Base-by-base conservation (phyloP, 2,888 invertebrate species). In the Epinotia bilunana region DNA sequence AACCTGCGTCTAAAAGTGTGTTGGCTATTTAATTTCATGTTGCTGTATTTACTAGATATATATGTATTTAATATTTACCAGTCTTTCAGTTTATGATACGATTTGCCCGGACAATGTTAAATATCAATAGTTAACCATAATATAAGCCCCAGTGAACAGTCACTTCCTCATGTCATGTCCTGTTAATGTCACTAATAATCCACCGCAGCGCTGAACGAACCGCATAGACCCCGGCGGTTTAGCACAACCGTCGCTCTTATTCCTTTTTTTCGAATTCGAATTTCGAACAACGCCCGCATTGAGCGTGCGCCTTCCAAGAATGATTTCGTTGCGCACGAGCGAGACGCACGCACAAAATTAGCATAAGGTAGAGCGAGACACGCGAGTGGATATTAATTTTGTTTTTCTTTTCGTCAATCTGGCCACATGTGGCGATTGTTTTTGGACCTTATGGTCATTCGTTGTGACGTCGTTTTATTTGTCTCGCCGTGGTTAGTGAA, bases 381-480 rank as follows among this genome's bases (percentile, higher is more conserved):
- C 80, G 76, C 68, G 78, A 28, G 77, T 83, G 84, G 83, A 88
- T 87, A 89, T 90, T 87, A 88, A 88, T 90, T 92, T 92, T 91
- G 84, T 91, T 92, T 92, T 92, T 92, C 91, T 91, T 91, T 92
- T 89, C 85, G 88, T 91, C 91, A 92, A 92, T 92, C 91, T 89
- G 91, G 89, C 93, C 93, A 93, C 93, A 94, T 93, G 93, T 93
- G 92, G 93, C 87, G 92, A 91, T 91, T 92, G 92, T 92, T 91
- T 90, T 90, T 88, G 91, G 93, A 92, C 93, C 93, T 91, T 93
- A 92, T 88, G 93, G 93, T 92, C 93, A 93, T 89, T 91, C 88
- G 83, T 79, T 80, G 80, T 81, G 83, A 82, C 78, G 78, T 78
- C 76, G 72, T 80, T 83, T 81, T 80, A 82, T 83, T 83, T 79